A percentile compares a stretch with the other conserved stretches of the same genome.
These are phyloP conservation scores for Zaprionus obscuricornis DNA, from an alignment of 2,888 invertebrate genomes.

Conservation along the genomic window DNA sequence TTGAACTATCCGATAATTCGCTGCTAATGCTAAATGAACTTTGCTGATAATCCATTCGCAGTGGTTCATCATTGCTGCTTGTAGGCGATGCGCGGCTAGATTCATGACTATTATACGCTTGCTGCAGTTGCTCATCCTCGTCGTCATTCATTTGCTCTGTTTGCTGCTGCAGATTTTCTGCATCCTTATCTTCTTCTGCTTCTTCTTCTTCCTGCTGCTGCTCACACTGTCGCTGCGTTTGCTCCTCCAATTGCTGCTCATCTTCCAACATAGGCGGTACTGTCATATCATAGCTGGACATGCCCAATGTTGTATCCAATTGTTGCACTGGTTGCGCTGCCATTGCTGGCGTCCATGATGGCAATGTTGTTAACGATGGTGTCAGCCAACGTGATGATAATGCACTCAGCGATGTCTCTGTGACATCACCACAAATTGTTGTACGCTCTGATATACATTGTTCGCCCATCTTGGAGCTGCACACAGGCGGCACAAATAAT, in stretches of 20 bases:
- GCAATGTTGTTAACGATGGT: too few relatives aligned
- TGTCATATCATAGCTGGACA: constrained; percentile 77
- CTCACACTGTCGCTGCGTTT: background rate
- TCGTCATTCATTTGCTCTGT: background rate
- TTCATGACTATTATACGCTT: too few relatives aligned
- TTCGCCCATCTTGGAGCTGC: constrained; percentile 77
- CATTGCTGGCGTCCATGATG: too few relatives aligned
- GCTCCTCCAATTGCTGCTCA: constrained; percentile 8
- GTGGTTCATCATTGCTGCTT: background rate
- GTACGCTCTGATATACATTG: constrained; percentile 74
- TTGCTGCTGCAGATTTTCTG: background rate
- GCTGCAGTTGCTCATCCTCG: background rate
- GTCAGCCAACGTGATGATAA: too few relatives aligned
- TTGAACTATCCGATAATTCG: constrained; percentile 24
- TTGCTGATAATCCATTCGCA: background rate
- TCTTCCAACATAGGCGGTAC: constrained; percentile 31
- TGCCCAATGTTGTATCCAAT: constrained; percentile 78
- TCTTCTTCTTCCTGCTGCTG: background rate
- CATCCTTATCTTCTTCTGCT: constrained; percentile 2
- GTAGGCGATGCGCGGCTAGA: too few relatives aligned
- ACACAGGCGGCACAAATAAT: constrained; percentile 72
- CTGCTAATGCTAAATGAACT: constrained; percentile 46
- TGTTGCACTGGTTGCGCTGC: constrained; percentile 15
- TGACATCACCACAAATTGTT: constrained; percentile 70
- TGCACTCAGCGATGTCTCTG: too few relatives aligned